Base-by-base conservation (phyloP, 2,888 invertebrate species). In the Pseudeuparius sepicola region DNA sequence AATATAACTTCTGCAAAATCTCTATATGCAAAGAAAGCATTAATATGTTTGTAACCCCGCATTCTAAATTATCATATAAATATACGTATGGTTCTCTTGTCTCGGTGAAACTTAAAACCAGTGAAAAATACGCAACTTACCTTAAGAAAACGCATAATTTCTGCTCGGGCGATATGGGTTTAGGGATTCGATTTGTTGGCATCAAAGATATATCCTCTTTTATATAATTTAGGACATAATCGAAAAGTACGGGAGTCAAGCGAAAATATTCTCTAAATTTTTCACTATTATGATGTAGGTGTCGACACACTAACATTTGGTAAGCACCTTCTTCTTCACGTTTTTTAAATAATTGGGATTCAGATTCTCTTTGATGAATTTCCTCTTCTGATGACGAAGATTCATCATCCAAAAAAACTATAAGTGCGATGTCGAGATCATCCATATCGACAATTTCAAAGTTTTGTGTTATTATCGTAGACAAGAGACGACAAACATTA, bases 131-230 rank as follows among this genome's bases (percentile, higher is more conserved):
- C n/a, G n/a, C n/a, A n/a, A 28, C 34, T 27, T 10, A 46, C 27
- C 27, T 30, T 24, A 44, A 31, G 53, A 53, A 27, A 53, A 49
- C 42, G 50, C 38, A 29, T 40, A 46, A 36, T 31, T 55, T 31
- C 35, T 44, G 42, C 39, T 44, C 40, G 32, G 42, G 40, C 26
- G 40, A 30, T 32, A 44, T 32, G 36, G 44, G 42, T 23, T 42
- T 42, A 36, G 31, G 16, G 31, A 34, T 30, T 29, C 42, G 31
- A 36, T 44, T 44, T 27, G 24, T 34, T 42, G 39, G 39, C 39
- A 18, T 44, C 35, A 33, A 31, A 34, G 25, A 20, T 42, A 44
- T 23, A 44, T 44, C 38, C 14, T 41, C 40, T 36, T 43, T 36
- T 39, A 43, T 43, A 34, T 28, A 36, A 11, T 33, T 33, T 37